Evolutionary conservation across 2,113 vertebrate genomes (phyloP), one percentile per base, ranked within the genome.

Genomic region (Columba janthina): DNA sequence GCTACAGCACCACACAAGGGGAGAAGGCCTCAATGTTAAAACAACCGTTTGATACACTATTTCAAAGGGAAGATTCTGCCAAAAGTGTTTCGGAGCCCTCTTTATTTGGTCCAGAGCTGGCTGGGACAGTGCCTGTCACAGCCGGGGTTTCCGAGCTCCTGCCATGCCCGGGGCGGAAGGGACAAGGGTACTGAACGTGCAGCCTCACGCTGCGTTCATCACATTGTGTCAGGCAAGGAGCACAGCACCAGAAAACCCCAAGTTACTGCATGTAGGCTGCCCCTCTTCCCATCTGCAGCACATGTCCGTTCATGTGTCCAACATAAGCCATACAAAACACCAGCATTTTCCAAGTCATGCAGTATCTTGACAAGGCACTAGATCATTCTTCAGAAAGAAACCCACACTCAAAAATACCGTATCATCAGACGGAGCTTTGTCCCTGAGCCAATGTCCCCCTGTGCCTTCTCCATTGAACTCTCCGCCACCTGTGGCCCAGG

Each of bases 231-330:
- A 67, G 42, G 54, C 1, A 3, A 40, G 84, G 31, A 70, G 77
- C 65, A 67, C 28, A 71, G 69, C 60, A 50, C 57, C 66, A 94
- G 44, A 48, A 88, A 82, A 88, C 7, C 62, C 51, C 56, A n/a
- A 72, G 18, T 22, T 58, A 79, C 38, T 69, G 61, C 29, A 54
- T 8, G 26, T 9, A 67, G 46, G 26, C 74, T 82, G 66, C 28
- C 16, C 53, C 42, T 67, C 66, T 60, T 69, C 85, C 54, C 42
- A n/a, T 25, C 12, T 11, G 31, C 77, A 89, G 72, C 57, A 67
- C 0, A 0, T 7, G 22, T 26, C 38, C 46, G 22, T 3, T 34
- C 66, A 10, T 1, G 12, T 9, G 40, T 22, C 46, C 84, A 74
- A 34, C n/a, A 46, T 6, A 19, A 0, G 6, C 20, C 50, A 60